Evolutionary conservation across 2,888 invertebrate genomes (phyloP), one percentile per base, ranked within the genome.

Genomic region (Empis livida): DNA sequence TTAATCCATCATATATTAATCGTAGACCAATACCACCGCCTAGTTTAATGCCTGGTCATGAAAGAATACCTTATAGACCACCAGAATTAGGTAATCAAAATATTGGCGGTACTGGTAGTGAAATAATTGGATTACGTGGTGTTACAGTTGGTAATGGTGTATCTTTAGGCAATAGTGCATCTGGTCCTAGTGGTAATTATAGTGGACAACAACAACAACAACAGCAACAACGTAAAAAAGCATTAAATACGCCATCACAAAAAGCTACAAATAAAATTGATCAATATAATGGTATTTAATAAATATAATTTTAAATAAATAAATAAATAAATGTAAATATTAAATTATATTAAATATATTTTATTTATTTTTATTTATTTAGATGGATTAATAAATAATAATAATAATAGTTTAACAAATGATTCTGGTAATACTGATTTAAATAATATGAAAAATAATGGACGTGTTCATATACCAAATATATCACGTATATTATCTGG

Each of bases 401-500:
- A 73, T 73, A 51, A 73, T 73, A 32, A 13, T 32, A 8, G 14
- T 5, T 35, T 16, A 13, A 35, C 8, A 59, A 71, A 73, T 6
- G 41, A 37, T 37, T 5, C n/a, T 37, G 48, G 49, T 14, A 51
- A 51, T 32, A 43, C 48, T n/a, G 49, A 14, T 10, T 46, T 44
- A 4, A 53, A 53, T 15, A 53, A 48, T 2, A 49, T 53, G 11
- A 46, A 49, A 14, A 80, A 79, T 54, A 71, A 73, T 10, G 38
- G 53, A 20, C 60, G 67, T 31, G 75, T 85, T 47, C 82, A 84
- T 63, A 81, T 86, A 57, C 86, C 89, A 4, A 84, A 86, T 54
- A 89, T 91, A 55, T 84, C 87, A 4, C 74, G 91, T 47, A 90
- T 91, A 59, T 71, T 91, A 20, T 86, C 86, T 44, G 90, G 90